Evolutionary conservation across 2,797 vertebrate genomes (phyloP).

Genomic region (Sarcophilus harrisii): DNA sequence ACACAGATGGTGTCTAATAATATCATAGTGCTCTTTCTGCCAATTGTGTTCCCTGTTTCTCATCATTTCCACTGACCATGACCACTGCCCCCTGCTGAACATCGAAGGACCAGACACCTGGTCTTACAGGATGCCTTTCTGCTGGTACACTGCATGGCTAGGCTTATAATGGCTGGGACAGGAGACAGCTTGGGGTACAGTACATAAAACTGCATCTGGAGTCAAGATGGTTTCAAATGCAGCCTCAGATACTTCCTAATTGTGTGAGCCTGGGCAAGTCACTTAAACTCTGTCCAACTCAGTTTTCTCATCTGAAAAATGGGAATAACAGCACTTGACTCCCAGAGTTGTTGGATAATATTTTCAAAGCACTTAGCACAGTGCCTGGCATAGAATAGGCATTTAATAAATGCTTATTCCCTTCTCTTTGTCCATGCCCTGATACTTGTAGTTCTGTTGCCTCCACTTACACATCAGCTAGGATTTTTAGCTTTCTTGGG

Average conservation of each 20-base stretch:
- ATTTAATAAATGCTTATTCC: not conserved
- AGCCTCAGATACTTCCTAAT: not conserved
- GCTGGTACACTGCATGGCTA: not conserved
- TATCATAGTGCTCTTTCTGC: not conserved
- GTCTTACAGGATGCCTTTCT: not conserved
- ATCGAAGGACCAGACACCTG: not conserved
- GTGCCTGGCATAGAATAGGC: not conserved
- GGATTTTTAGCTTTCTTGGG: not conserved
- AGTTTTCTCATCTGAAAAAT: not conserved
- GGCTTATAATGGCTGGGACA: not conserved
- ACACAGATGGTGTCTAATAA: not conserved
- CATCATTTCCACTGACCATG: not conserved
- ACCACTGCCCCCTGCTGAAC: not conserved
- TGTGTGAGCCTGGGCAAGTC: not conserved
- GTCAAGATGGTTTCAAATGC: not conserved
- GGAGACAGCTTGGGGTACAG: not conserved
- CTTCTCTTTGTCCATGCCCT: not conserved
- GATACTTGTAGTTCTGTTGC: no score
- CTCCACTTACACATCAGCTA: not conserved
- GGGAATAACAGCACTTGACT: not conserved
- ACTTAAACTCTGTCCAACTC: not conserved
- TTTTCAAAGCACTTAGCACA: not conserved
- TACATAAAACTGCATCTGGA: not conserved
- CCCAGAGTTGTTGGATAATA: not conserved
- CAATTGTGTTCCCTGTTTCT: not conserved